These are phyloP conservation scores for Fragum whitleyi DNA, from an alignment of 2,888 invertebrate species.

Conservation along the genomic window DNA sequence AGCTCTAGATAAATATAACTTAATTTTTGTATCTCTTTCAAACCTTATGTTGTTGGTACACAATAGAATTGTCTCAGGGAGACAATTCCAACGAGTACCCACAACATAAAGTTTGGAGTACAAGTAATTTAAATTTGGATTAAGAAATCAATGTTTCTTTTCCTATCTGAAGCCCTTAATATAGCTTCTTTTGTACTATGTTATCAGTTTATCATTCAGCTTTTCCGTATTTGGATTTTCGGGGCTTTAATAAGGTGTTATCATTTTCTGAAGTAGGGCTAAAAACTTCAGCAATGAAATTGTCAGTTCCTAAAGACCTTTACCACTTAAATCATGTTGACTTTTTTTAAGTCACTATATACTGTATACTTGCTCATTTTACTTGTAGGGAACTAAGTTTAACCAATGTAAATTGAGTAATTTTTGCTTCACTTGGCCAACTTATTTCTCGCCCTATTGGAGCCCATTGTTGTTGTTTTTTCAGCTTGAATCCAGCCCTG, in stretches of 20 bases:
- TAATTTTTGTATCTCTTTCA: background rate
- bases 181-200: background rate
- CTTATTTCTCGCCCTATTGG: no score
- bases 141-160: background rate
- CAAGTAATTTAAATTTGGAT: background rate
- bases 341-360: no score
- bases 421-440: no score
- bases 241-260: background rate
- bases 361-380: no score
- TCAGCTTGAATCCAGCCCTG: no score
- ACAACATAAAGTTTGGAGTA: conserved; percentile 6
- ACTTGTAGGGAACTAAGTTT: no score
- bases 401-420: no score
- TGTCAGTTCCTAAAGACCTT: background rate
- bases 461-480: no score
- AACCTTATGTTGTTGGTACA: background rate
- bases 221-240: background rate
- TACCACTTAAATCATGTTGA: no score
- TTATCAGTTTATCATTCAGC: background rate
- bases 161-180: background rate
- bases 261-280: background rate
- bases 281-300: background rate
- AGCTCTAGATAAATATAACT: background rate
- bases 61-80: background rate
- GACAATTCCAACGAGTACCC: background rate